Percentiles rank a stretch among this genome's conserved stretches.
phyloP scores from a whole-genome alignment of 1,140 invertebrate genomes.

The Periplaneta americana region DNA sequence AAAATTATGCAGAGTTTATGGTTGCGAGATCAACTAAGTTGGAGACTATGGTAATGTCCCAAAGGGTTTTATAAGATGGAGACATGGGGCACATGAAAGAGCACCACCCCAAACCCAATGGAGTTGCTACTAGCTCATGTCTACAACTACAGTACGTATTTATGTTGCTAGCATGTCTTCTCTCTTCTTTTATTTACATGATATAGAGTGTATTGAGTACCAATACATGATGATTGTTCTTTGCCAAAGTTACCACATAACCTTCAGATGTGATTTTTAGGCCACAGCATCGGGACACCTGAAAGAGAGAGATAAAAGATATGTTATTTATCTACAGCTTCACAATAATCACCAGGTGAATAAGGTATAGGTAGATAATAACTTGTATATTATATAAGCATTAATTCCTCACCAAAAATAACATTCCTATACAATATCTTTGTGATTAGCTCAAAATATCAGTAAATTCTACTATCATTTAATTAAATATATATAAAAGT shows the following conservation, averaged over 20 bases:
- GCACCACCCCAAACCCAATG: neutral
- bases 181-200: slow-evolving; percentile 48
- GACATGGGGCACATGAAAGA: neutral
- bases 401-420: no score
- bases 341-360: no score
- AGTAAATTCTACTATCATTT: no score
- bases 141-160: slow-evolving; percentile 1
- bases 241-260: slow-evolving; percentile 93
- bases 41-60: neutral
- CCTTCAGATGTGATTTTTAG: slow-evolving; percentile 95
- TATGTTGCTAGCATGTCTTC: neutral
- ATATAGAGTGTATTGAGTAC: slow-evolving; percentile 94
- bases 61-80: neutral
- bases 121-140: neutral
- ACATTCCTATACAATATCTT: no score
- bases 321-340: no score
- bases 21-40: slow-evolving; percentile 10
- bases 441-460: no score
- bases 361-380: no score
- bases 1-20: slow-evolving; percentile 3
- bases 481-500: no score
- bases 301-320: slow-evolving; percentile 30
- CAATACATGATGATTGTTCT: slow-evolving; percentile 97
- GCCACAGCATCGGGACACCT: slow-evolving; percentile 95
- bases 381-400: no score